phyloP scores from a whole-genome alignment of 2,797 vertebrate species.

The Ptychadena robeensis region DNA sequence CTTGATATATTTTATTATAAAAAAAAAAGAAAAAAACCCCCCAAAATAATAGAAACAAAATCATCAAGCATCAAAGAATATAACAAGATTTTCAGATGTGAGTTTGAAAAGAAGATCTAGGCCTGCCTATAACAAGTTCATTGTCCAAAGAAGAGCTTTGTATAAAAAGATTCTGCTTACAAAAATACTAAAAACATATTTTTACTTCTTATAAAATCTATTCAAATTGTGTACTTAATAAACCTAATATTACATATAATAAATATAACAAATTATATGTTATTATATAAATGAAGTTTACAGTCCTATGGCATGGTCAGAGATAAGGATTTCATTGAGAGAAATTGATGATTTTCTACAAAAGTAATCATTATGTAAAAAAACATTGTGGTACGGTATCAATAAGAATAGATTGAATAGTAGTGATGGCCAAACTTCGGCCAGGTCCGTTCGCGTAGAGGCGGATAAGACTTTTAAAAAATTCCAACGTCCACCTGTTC shows the following conservation, averaged over 20 bases:
- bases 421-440: too few relatives aligned
- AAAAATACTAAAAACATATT: neutral
- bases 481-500: too few relatives aligned
- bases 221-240: neutral
- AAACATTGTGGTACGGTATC: too few relatives aligned
- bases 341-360: too few relatives aligned
- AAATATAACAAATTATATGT: too few relatives aligned
- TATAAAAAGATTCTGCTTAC: neutral
- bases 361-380: too few relatives aligned
- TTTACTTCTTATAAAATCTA: neutral
- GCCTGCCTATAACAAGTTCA: neutral
- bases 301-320: too few relatives aligned
- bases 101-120: conserved; percentile 29
- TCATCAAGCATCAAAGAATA: conserved; percentile 54
- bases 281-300: too few relatives aligned
- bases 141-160: conserved; percentile 4
- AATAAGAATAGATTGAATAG: too few relatives aligned
- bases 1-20: conserved; percentile 59
- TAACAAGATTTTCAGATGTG: conserved; percentile 24
- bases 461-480: too few relatives aligned
- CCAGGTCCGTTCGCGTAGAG: too few relatives aligned
- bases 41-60: conserved; percentile 38
- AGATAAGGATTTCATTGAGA: too few relatives aligned
- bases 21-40: neutral
- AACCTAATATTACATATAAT: neutral